Conservation (phyloP, 92 coral and sea anemone genomes). For the Heliopora coerulea region DNA sequence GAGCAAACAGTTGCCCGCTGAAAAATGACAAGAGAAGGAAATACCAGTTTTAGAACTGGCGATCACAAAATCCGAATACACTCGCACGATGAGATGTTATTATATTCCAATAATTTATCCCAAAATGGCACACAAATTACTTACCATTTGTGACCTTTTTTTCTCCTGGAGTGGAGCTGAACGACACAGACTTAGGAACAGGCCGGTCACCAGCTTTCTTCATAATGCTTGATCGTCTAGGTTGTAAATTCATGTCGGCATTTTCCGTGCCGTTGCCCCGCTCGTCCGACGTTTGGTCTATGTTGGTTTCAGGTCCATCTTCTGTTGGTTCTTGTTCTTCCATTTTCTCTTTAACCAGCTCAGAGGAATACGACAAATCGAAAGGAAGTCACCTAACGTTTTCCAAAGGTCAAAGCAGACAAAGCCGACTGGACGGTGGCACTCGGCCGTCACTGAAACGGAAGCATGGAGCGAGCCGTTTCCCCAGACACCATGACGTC, state of each 20-base stretch:
- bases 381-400: background rate
- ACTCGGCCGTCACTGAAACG: background rate
- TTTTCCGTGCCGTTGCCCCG: background rate
- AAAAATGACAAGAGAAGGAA: conserved; percentile 1
- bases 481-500: too few species aligned
- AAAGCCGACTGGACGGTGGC: background rate
- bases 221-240: conserved; percentile 75
- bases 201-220: conserved; percentile 85
- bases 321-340: background rate
- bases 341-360: background rate
- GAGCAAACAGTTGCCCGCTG: conserved; percentile 92
- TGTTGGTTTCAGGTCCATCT: background rate
- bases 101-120: background rate
- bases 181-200: conserved; percentile 90
- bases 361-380: too few species aligned
- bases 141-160: conserved; percentile 92
- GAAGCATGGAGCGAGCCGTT: background rate
- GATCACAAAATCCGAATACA: background rate
- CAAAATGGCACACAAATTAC: conserved; percentile 29
- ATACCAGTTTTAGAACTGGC: background rate
- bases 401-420: background rate
- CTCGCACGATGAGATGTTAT: background rate
- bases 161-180: conserved; percentile 95
- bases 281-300: background rate
- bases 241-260: conserved; percentile 1